phyloP scores from a whole-genome alignment of 2,888 invertebrate species.

The Metacarcinus magister region DNA sequence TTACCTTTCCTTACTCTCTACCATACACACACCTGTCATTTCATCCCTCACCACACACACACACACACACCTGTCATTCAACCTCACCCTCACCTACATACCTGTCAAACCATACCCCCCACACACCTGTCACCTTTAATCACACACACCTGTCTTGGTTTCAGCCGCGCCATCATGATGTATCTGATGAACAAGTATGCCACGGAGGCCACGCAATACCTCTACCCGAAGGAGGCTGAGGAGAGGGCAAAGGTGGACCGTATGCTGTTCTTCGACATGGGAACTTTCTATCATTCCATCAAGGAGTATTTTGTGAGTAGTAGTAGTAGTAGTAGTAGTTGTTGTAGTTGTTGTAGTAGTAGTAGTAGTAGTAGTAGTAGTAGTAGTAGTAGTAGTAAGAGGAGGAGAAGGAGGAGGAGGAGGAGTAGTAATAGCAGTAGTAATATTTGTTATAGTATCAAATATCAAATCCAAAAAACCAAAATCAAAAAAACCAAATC shows the following conservation, averaged over 20 bases:
- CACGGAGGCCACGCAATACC: slow-evolving; percentile 82
- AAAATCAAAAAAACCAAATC: neutral
- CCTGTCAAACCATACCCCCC: neutral
- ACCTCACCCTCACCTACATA: neutral
- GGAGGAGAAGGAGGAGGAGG: no score
- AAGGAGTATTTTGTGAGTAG: slow-evolving; percentile 49
- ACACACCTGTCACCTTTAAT: neutral
- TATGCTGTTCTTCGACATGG: slow-evolving; percentile 84
- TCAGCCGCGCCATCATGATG: slow-evolving; percentile 84
- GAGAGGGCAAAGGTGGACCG: slow-evolving; percentile 84
- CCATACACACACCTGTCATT: neutral
- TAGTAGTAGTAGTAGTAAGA: slow-evolving; percentile 83
- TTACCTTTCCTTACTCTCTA: no score
- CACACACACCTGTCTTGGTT: neutral
- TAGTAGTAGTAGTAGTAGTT: neutral
- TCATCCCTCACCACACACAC: neutral
- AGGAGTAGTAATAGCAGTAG: no score
- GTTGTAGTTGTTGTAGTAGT: neutral
- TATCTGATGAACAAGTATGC: slow-evolving; percentile 84
- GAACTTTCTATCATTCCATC: slow-evolving; percentile 84
- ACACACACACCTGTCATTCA: neutral
- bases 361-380: slow-evolving; percentile 56
- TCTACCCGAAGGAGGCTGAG: slow-evolving; percentile 84
- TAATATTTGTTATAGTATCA: no score
- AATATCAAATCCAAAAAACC: neutral